Base-by-base conservation (phyloP, 1,140 invertebrate species). In the Helicorthomorpha holstii region DNA sequence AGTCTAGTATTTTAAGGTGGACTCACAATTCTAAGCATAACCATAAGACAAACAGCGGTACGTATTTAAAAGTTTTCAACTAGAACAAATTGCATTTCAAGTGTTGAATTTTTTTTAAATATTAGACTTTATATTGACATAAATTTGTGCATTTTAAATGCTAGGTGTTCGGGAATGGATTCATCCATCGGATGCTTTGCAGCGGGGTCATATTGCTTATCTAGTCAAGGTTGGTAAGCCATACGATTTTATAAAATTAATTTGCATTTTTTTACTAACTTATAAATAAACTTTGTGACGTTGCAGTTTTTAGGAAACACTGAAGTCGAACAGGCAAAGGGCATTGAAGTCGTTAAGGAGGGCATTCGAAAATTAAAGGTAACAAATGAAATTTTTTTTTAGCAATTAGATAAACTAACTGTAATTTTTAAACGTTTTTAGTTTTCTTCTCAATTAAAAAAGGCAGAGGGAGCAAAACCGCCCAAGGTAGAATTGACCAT, bases 321-420 rank as follows among this genome's bases (percentile, higher is more conserved):
- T 45, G 81, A 83, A 61, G 91, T 96, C 41, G 87, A 93, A 60
- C 84, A 92, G 69, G 85, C 92, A 2, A 96, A 96, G 73, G 92
- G 92, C 52, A 93, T 94, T 60, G 89, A 95, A 65, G 86, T 95
- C 23, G 89, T 97, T 0, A 94, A 93, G 70, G 90, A 95, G 64
- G 88, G 88, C 34, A 94, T 95, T 58, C 78, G 87, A 58, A 93
- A 94, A 65, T 71, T 95, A 58, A 90, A 92, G 61, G 67, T 70
- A 56, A 56, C 56, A 43, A 21, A n/a, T n/a, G n/a, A n/a, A n/a
- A n/a, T n/a, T n/a, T n/a, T n/a, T n/a, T n/a, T n/a, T n/a, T n/a
- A n/a, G n/a, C n/a, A n/a, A n/a, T n/a, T n/a, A 21, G 48, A 3
- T 21, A 21, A n/a, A 7, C 4, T 26, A 25, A 16, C n/a, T 0